These are phyloP conservation scores for Ciona savignyi DNA, from an alignment of 23 tunicate species.

Conservation along the genomic window DNA sequence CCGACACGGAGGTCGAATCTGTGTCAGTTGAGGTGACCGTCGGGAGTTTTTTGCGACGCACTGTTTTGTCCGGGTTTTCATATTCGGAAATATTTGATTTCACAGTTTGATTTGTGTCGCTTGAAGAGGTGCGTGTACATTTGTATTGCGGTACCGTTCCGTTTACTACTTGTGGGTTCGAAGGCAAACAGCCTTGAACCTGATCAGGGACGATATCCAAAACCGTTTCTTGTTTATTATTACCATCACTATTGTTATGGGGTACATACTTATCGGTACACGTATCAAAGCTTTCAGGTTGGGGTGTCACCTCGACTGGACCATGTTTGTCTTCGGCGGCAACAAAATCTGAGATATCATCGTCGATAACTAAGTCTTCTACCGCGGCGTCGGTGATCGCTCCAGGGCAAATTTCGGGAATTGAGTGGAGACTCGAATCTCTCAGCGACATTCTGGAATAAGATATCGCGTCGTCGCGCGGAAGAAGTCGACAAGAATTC, in stretches of 20 bases:
- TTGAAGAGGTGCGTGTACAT: neutral
- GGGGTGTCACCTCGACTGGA: neutral
- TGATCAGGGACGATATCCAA: neutral
- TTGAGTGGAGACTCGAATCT: neutral
- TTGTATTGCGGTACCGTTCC: neutral
- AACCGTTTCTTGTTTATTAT: neutral
- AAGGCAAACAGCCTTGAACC: neutral
- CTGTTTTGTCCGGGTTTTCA: neutral
- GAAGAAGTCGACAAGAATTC: neutral
- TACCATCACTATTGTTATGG: neutral
- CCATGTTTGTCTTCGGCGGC: neutral
- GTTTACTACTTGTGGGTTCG: neutral
- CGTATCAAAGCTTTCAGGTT: too few species aligned
- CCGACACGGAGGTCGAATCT: neutral
- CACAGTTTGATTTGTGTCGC: neutral
- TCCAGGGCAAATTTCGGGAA: neutral
- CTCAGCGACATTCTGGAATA: neutral
- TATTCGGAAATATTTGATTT: neutral
- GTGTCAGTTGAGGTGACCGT: neutral
- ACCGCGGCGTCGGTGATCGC: neutral
- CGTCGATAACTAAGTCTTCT: too few species aligned
- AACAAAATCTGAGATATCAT: too few species aligned
- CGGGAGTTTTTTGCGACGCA: neutral
- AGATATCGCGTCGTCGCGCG: neutral
- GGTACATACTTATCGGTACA: neutral